Evolutionary conservation across 2,888 invertebrate species (phyloP).

Genomic region (Phragmatobia fuliginosa): DNA sequence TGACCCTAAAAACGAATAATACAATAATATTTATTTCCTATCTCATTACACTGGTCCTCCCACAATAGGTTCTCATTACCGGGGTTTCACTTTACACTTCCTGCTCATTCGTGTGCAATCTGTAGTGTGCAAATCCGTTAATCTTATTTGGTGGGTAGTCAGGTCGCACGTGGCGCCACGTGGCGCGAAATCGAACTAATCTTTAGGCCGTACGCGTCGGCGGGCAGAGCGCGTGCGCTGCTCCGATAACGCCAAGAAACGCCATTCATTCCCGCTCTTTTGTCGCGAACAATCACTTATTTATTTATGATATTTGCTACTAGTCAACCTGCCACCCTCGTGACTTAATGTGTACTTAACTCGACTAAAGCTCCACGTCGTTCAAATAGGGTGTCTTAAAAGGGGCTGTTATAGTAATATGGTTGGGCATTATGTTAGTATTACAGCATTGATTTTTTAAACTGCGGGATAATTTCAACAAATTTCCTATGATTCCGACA

Average conservation of each 20-base stretch:
- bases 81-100: constrained; percentile 86
- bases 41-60: constrained; percentile 65
- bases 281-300: constrained; percentile 85
- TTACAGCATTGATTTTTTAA: constrained; percentile 13
- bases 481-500: neutral
- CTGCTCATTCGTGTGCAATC: constrained; percentile 86
- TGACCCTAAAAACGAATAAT: constrained; percentile 21
- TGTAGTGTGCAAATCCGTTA: constrained; percentile 87
- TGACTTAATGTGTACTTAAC: constrained; percentile 71
- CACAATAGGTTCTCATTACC: constrained; percentile 83
- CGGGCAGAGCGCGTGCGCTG: constrained; percentile 80
- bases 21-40: constrained; percentile 45
- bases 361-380: constrained; percentile 57
- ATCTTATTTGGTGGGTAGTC: constrained; percentile 84
- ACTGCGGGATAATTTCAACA: neutral
- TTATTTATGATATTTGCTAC: constrained; percentile 86
- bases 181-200: constrained; percentile 84
- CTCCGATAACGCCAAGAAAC: constrained; percentile 83
- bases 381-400: constrained; percentile 47
- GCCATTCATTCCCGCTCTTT: constrained; percentile 85
- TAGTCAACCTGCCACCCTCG: constrained; percentile 82
- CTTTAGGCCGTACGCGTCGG: constrained; percentile 81
- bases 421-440: constrained; percentile 30
- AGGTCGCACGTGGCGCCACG: constrained; percentile 83
- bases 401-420: constrained; percentile 43